Evolutionary conservation across 2,888 invertebrate genomes (phyloP), one percentile per base, ranked within the genome.

Genomic region (Volucella bombylans): DNA sequence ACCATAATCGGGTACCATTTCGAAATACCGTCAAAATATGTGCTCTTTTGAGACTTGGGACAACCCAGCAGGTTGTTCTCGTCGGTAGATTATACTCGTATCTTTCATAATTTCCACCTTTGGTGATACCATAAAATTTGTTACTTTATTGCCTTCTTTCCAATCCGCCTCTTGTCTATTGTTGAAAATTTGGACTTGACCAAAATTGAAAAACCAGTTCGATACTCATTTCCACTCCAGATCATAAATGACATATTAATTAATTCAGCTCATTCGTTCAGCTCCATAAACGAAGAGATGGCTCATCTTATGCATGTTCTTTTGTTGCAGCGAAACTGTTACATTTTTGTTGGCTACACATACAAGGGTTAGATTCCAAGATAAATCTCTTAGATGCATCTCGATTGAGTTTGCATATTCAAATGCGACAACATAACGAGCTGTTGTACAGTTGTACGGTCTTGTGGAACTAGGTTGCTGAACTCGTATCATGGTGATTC

Each of bases 221-320:
- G 11, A 47, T 55, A 73, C 55, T 64, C 64, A 64, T 55, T 73
- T 55, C 73, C 67, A 68, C 59, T 68, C 61, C 59, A 61, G 67
- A 68, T 77, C 62, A 61, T 68, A 61, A 54, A 61, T 8, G 76
- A 77, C 61, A 68, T 61, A 68, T 68, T 54, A 77, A 77, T 77
- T 68, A 68, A 68, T 62, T 61, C 76, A 68, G 10, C 45, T 15
- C 43, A 52, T 52, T 52, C 31, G 15, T 45, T 61, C 47, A 14
- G 12, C 23, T 57, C 54, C 15, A 55, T 38, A 55, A 71, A 71
- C 50, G 55, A 11, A 31, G 12, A 15, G 67, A 52, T 12, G 12
- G 49, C 12, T 59, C 59, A 59, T 59, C 59, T 59, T 18, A 6
- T n/a, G 43, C 1, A 11, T 43, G 8, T 12, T 14, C 41, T 61